Evolutionary conservation across 1,140 invertebrate species (phyloP).

Genomic region (Drosophila mauritiana): DNA sequence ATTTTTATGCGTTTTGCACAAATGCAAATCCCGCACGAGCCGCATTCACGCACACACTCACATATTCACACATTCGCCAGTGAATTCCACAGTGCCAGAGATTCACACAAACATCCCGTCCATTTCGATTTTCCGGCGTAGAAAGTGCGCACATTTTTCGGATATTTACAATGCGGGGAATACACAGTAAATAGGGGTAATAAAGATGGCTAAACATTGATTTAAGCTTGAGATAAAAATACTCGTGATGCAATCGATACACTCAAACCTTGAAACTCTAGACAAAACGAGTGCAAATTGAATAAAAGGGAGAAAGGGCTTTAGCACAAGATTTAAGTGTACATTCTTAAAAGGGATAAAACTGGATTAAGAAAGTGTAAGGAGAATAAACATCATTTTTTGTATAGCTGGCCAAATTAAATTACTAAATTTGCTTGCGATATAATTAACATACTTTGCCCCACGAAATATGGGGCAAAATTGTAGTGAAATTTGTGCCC

Average conservation of each 20-base stretch:
- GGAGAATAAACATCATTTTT: not conserved
- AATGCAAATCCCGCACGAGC: constrained; percentile 47
- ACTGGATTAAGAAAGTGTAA: too few species aligned
- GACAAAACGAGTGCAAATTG: constrained; percentile 5
- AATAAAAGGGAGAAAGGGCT: not conserved
- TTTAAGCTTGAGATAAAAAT: constrained; percentile 11
- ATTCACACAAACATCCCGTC: constrained; percentile 3
- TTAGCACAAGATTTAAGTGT: not conserved
- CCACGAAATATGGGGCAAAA: constrained; percentile 24
- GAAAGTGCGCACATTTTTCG: constrained; percentile 28
- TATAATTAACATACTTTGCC: not conserved
- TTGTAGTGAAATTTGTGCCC: constrained; percentile 1
- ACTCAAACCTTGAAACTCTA: constrained; percentile 13
- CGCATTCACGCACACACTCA: not conserved
- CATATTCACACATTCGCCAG: too few species aligned
- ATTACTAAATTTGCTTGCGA: constrained; percentile 6
- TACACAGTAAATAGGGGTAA: constrained; percentile 1
- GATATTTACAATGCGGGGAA: constrained; percentile 15
- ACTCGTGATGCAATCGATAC: constrained; percentile 5
- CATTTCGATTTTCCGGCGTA: constrained; percentile 26
- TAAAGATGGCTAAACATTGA: constrained; percentile 15
- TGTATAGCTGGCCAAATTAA: not conserved
- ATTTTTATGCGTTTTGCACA: constrained; percentile 63
- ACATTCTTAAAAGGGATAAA: not conserved
- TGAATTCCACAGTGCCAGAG: constrained; percentile 12